These are phyloP conservation scores for Pygoscelis adeliae DNA, from an alignment of 2,113 vertebrate genomes.

Conservation along the genomic window DNA sequence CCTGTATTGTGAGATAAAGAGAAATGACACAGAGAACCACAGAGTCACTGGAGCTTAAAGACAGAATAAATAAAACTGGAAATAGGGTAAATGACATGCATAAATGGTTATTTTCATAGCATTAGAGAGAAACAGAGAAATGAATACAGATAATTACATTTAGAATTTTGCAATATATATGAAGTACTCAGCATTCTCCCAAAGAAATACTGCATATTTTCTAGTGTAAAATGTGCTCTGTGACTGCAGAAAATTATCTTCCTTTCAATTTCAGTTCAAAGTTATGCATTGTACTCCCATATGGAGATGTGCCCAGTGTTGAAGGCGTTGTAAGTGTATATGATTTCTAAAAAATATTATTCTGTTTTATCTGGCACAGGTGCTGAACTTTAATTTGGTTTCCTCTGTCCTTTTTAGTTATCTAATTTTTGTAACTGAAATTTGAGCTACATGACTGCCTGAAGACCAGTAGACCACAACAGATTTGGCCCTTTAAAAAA, in stretches of 20 bases:
- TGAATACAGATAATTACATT: slow-evolving; percentile 50
- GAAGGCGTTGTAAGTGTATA: background rate
- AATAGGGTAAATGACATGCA: slow-evolving; percentile 4
- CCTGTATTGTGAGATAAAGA: background rate
- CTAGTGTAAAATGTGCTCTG: slow-evolving; percentile 13
- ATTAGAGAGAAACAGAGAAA: background rate
- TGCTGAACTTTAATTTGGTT: background rate
- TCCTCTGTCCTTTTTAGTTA: background rate
- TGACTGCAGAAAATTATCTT: slow-evolving; percentile 53
- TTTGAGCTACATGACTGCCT: background rate
- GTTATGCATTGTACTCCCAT: slow-evolving; percentile 20
- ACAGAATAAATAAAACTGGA: slow-evolving; percentile 9
- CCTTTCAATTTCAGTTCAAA: slow-evolving; percentile 36
- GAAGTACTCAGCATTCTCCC: background rate
- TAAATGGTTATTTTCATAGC: slow-evolving; percentile 40
- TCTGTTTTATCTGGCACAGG: background rate
- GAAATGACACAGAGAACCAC: background rate
- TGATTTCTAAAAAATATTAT: background rate
- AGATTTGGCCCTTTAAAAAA: background rate
- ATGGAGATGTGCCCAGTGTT: background rate
- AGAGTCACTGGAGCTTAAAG: background rate
- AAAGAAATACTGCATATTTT: slow-evolving; percentile 46
- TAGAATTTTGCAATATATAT: slow-evolving; percentile 39
- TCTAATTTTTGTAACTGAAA: background rate
- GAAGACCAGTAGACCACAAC: background rate